Evolutionary conservation across 1,140 invertebrate genomes (phyloP).

Genomic region (Panonychus citri): DNA sequence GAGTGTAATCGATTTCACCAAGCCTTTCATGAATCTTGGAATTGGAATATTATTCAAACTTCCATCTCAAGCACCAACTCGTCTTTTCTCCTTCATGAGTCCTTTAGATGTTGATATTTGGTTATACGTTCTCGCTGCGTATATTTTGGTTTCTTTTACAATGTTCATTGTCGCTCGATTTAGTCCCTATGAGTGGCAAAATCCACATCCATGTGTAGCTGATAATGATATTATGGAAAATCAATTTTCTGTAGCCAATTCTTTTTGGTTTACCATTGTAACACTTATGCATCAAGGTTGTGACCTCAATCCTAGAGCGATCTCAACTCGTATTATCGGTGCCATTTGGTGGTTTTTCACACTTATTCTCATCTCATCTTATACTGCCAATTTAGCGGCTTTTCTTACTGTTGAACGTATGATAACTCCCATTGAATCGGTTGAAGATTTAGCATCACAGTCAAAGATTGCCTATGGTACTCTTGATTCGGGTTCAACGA

Average conservation of each 20-base stretch:
- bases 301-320: constrained; percentile 18
- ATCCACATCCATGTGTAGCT: constrained; percentile 38
- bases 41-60: constrained; percentile 28
- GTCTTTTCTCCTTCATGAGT: constrained; percentile 73
- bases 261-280: constrained; percentile 55
- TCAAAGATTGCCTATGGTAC: constrained; percentile 91
- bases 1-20: constrained; percentile 31
- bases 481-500: constrained; percentile 65
- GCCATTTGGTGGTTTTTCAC: constrained; percentile 36
- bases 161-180: constrained; percentile 81
- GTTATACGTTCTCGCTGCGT: constrained; percentile 86
- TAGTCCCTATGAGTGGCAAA: constrained; percentile 67
- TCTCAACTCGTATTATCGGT: constrained; percentile 20
- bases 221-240: constrained; percentile 45
- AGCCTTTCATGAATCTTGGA: constrained; percentile 26
- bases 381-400: constrained; percentile 45
- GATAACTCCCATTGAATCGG: constrained; percentile 53
- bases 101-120: constrained; percentile 77
- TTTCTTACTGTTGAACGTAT: constrained; percentile 55
- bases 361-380: constrained; percentile 33
- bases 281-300: constrained; percentile 65
- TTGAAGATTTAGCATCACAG: constrained; percentile 57
- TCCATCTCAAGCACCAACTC: constrained; percentile 54
- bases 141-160: constrained; percentile 67
- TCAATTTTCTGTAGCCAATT: constrained; percentile 75